Evolutionary conservation across 2,888 invertebrate species (phyloP), one percentile per base, ranked within the genome.

Genomic region (Synanthedon formicaeformis): DNA sequence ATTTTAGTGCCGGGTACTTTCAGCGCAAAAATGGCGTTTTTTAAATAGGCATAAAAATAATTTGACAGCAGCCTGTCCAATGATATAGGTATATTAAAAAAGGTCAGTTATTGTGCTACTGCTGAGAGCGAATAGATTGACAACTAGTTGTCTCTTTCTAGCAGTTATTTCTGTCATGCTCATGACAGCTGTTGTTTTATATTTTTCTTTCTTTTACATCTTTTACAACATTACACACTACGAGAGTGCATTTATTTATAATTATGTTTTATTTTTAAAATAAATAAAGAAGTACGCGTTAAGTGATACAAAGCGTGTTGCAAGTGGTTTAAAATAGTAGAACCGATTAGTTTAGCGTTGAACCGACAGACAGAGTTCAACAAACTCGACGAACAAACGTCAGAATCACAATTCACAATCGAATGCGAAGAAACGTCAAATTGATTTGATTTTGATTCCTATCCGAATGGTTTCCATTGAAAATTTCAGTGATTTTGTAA

Each of bases 351-450:
- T 60, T 60, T 57, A 54, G 56, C 10, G 34, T 34, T 34, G 34
- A 34, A 34, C 2, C 34, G 34, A 34, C 52, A 65, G 34, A 34
- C 52, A 65, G 74, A 76, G 84, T 83, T 86, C 83, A 85, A 65
- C 81, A 84, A 82, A 84, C 85, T 78, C 72, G 56, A 45, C 4
- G 5, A 5, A 23, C 12, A 45, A n/a, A 49, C 23, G 49, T 49
- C 49, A 49, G 49, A 14, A 18, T n/a, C 14, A 23, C 5, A 23
- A 18, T n/a, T n/a, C 14, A 16, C 16, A 16, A 16, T 16, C 2
- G 45, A 45, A 45, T 34, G 34, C 34, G 34, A 34, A n/a, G 13
- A 45, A 45, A 45, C 14, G 45, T 45, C 45, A 45, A 14, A 45
- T 34, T 34, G 27, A 34, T 45, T 45, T 10, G 16, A 49, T 23